Evolutionary conservation across 2,113 vertebrate genomes (phyloP), one percentile per base, ranked within the genome.

Genomic region (Solenodon paradoxus): DNA sequence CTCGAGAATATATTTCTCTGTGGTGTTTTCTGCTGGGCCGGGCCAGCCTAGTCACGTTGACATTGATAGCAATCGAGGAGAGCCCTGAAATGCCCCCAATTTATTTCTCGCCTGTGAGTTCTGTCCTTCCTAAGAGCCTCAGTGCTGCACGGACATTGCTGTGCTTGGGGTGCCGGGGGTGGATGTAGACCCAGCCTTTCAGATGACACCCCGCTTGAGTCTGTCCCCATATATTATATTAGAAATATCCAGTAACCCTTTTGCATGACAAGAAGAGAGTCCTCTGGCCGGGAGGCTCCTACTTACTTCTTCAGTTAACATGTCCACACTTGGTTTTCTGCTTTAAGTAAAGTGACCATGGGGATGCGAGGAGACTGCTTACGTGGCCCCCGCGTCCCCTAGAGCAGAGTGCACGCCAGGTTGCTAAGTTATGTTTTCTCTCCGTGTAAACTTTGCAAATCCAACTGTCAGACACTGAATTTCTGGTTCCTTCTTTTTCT

Each of bases 401-500:
- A 80, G 19, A 38, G n/a, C 19, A 30, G 88, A 59, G 90, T 71
- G 30, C 66, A 51, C 51, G 89, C 97, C 94, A 87, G 93, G 89
- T 61, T 97, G 71, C 92, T 78, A 92, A 95, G 90, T 96, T 95
- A 92, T 97, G 86, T 98, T 96, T 98, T 47, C 97, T 98, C 97
- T 98, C 97, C 97, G 4, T 98, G 87, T 98, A 96, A 98, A 92
- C 95, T 97, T 98, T 78, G 92, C 95, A 92, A 98, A 97, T 98
- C 97, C 98, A 97, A 97, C 98, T 98, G 96, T 98, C 98, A 98
- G 98, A 98, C 98, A 98, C 98, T 99, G 98, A 99, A 98, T 98
- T 98, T 99, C 99, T 98, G 98, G 99, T 98, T 98, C 98, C 98
- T 99, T 99, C 98, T 98, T 97, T 99, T 96, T 98, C 98, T 99